Base-by-base conservation (phyloP, 2,888 invertebrate species). In the Hanleya hanleyi region DNA sequence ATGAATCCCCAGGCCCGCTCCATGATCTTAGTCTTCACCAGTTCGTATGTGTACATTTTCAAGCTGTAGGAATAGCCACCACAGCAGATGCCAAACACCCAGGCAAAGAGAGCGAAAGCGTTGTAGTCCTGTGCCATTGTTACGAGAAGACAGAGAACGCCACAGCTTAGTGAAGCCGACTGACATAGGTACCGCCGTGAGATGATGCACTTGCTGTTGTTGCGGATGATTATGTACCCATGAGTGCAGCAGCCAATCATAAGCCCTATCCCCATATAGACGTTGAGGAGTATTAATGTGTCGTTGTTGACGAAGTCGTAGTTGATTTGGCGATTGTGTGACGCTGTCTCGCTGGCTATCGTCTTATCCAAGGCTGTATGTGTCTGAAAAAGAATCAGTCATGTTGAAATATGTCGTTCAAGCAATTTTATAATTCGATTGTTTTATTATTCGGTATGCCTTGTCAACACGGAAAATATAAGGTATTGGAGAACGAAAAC, bases 1-100 rank as follows among this genome's bases (percentile, higher is more conserved):
- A 96, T 94, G 91, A 95, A 96, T 73, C 96, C 95, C 96, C 96
- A 96, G 0, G 96, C 96, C 69, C 96, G 92, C 0, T 96, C 95
- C 88, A 96, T 96, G 90, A 96, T 95, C 76, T 96, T 92, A 1
- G 96, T 95, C 68, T 96, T 92, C 35, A 96, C 96, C 75, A 96
- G 92, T 90, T 96, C 96, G 89, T 95, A 96, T 0, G 95, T 95
- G 91, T 96, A 96, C 94, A 96, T 95, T 91, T 96, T 96, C 77
- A 96, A 92, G 65, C 96, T 95, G 90, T 96, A 96, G 90, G 95
- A 95, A 91, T 96, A 96, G 5, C 96, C 96, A 61, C 96, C 96
- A 88, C 95, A 95, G 90, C 95, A 95, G 84, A 96, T 94, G 65
- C 96, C 95, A 75, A 91, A 92, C 18, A 80, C 82, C 84, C 87